These are phyloP conservation scores for Lates calcarifer DNA, from an alignment of 2,113 vertebrate species.

Conservation along the genomic window DNA sequence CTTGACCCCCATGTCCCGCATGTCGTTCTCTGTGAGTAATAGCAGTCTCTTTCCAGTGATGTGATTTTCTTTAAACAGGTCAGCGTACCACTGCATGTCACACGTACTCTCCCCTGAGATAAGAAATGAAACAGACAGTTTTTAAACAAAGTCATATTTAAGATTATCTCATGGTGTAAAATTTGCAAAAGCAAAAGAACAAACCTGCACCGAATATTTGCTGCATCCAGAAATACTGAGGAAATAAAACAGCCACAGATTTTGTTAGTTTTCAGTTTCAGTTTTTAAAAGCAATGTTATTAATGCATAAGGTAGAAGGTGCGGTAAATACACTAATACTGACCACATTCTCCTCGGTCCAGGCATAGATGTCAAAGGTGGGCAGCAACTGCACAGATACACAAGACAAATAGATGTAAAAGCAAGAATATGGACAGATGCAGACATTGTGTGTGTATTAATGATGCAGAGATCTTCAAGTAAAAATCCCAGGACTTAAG, in stretches of 20 bases:
- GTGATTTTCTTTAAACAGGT: conserved; percentile 95
- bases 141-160: not conserved
- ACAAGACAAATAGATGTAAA: conserved; percentile 70
- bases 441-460: conserved; percentile 22
- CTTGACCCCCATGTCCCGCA: conserved; percentile 95
- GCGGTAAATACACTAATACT: conserved; percentile 74
- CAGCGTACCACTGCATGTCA: conserved; percentile 91
- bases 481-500: conserved; percentile 47
- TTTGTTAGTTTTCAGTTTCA: no score
- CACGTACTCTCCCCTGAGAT: conserved; percentile 85
- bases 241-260: conserved; percentile 17
- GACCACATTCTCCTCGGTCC: conserved; percentile 98
- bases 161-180: not conserved
- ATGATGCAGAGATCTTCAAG: conserved; percentile 28
- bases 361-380: conserved; percentile 93
- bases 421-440: conserved; percentile 15
- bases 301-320: not conserved
- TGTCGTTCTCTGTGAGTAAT: conserved; percentile 92
- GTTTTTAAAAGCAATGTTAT: not conserved
- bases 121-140: conserved; percentile 1
- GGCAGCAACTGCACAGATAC: conserved; percentile 92
- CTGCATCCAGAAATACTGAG: conserved; percentile 96
- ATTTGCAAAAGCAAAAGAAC: conserved; percentile 50
- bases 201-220: conserved; percentile 94
- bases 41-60: conserved; percentile 95